A percentile compares a stretch with the other conserved stretches of the same genome.
Conservation (phyloP, 2,888 invertebrate genomes). For the Euphydryas editha region DNA sequence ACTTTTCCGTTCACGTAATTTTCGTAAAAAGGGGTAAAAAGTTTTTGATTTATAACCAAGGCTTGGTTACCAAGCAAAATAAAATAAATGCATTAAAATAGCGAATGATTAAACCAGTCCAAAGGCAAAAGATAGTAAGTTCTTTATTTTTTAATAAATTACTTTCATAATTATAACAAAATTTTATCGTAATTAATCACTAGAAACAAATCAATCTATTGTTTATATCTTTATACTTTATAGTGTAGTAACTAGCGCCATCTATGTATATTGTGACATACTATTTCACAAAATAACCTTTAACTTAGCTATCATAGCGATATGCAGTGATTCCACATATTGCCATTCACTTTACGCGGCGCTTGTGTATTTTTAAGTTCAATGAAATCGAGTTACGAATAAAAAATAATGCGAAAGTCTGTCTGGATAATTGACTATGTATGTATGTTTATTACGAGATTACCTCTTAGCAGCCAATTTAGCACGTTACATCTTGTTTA, state of each 20-base stretch:
- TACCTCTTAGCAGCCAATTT: not conserved
- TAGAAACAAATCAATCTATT: no score
- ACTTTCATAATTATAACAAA: no score
- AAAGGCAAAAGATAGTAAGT: no score
- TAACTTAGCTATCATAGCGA: constrained; percentile 9
- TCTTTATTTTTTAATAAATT: no score
- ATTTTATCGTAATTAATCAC: no score
- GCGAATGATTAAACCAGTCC: no score
- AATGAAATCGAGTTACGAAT: not conserved
- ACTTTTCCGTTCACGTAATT: no score
- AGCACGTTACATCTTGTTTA: not conserved
- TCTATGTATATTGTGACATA: constrained; percentile 18
- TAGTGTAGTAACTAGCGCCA: constrained; percentile 17
- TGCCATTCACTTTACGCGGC: constrained; percentile 19
- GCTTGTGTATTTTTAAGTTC: not conserved
- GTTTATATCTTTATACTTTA: no score
- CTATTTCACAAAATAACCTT: constrained; percentile 14
- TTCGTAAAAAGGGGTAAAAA: no score
- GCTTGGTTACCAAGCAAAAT: no score
- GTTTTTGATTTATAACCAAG: no score
- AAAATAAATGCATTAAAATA: no score
- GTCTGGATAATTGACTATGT: constrained; percentile 1
- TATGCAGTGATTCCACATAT: constrained; percentile 18
- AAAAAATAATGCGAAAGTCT: not conserved
- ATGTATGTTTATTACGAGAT: not conserved